Evolutionary conservation across 2,888 invertebrate species (phyloP), one percentile per base, ranked within the genome.

Genomic region (Hololepta plana): DNA sequence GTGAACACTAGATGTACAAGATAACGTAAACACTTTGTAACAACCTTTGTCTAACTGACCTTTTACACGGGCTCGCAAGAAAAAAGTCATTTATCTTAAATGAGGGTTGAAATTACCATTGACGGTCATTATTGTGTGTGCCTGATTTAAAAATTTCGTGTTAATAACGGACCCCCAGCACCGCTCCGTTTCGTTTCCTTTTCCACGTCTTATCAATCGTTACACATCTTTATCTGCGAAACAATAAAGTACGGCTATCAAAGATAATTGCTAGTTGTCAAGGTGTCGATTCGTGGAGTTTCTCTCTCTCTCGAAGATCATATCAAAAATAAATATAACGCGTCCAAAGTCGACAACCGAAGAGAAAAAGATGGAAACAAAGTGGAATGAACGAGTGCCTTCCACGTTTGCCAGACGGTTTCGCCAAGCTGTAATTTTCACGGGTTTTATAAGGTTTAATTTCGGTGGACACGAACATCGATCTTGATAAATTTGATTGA

Each of bases 271-370:
- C 36, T 30, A 52, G 53, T 52, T 55, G 53, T 53, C 55, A 53
- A 53, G 52, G 55, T 53, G 55, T 55, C 55, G 53, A 55, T 55
- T 53, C 53, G 54, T 53, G 47, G 50, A 46, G 47, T n/a, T n/a
- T n/a, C n/a, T n/a, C n/a, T n/a, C n/a, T n/a, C n/a, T n/a, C 44
- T 41, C 42, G 40, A 17, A 49, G 53, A 53, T 53, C 40, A 19
- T 53, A 55, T 55, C 55, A 49, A 49, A 51, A 52, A 53, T 55
- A 53, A 53, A 55, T 53, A 55, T 51, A 53, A 51, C 47, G 47
- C 47, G 49, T 43, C 44, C 46, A 46, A 47, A 48, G n/a, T n/a
- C n/a, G n/a, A n/a, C n/a, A n/a, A n/a, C n/a, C 43, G 44, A 7
- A 20, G 11, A 20, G 11, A 20, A 5, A 20, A 11, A 11, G n/a